Evolutionary conservation across 2,113 vertebrate genomes (phyloP), one percentile per base, ranked within the genome.

Genomic region (Irena cyanogastra): DNA sequence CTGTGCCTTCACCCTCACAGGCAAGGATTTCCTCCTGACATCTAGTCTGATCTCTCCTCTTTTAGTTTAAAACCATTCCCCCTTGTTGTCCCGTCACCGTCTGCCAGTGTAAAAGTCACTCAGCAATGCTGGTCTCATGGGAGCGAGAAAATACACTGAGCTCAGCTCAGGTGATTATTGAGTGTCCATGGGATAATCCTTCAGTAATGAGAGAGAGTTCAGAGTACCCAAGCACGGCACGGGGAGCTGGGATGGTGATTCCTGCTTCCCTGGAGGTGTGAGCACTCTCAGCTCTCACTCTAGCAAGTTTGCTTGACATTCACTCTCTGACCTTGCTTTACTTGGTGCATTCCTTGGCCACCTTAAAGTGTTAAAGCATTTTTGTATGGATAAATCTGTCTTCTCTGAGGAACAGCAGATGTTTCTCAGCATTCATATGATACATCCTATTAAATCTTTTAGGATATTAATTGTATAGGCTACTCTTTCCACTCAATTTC

Each of bases 261-360:
- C 23, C 37, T 24, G 1, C 6, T 69, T 61, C 63, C 47, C 33
- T 54, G 52, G 24, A 69, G 27, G 4, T 19, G 30, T 33, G 50
- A 27, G 27, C 20, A n/a, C 7, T 17, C 26, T 57, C 27, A 88
- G 22, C n/a, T 28, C 9, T 60, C n/a, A 64, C 24, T 77, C 39
- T 24, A 69, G n/a, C n/a, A n/a, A 4, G 1, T 53, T 24, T 50
- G 24, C 4, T 37, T 16, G 16, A 39, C 26, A 15, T 24, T 37
- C 9, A 12, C 4, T 41, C 23, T 20, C 60, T 45, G 28, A n/a
- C 3, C 0, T 33, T 53, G 30, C 31, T 80, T 47, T 45, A 15
- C 15, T 53, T 15, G 2, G 11, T 28, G 31, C 0, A 0, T 31
- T 77, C 49, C 24, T 33, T 68, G 42, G 27, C 39, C 3, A 2